Evolutionary conservation across 2,113 vertebrate species (phyloP).

Genomic region (Cyanoliseus patagonus): DNA sequence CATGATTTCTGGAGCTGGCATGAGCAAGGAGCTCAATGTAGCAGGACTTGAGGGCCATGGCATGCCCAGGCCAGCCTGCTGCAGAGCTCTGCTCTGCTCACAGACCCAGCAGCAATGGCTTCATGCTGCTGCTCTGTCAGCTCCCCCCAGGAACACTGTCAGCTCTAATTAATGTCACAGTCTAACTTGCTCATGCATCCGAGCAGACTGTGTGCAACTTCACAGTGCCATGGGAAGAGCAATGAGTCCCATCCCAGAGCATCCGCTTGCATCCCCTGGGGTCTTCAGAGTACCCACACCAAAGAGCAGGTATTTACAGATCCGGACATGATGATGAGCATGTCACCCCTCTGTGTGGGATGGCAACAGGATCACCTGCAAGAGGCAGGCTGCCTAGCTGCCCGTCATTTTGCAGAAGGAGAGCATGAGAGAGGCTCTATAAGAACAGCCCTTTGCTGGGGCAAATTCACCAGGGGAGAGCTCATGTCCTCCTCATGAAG

Average conservation of each 20-base stretch:
- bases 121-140: background rate
- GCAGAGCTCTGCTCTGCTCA: background rate
- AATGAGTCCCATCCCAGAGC: background rate
- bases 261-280: background rate
- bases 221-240: accelerated
- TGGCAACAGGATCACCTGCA: background rate
- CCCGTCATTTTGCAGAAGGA: background rate
- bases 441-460: background rate
- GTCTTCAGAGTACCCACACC: background rate
- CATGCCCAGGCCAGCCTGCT: background rate
- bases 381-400: background rate
- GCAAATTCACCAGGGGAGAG: background rate
- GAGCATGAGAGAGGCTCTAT: background rate
- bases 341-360: background rate
- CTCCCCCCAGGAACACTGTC: slow-evolving; percentile 33
- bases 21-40: background rate
- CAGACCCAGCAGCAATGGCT: background rate
- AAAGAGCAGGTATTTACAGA: background rate
- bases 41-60: background rate
- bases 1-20: background rate
- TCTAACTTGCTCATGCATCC: slow-evolving; percentile 3
- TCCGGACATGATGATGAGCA: accelerated
- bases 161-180: slow-evolving; percentile 36
- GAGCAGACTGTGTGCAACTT: background rate
- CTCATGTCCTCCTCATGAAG: background rate